Percentiles rank a stretch among this genome's conserved stretches.
phyloP scores from a whole-genome alignment of 2,113 vertebrate genomes.

The Lepidothrix coronata region DNA sequence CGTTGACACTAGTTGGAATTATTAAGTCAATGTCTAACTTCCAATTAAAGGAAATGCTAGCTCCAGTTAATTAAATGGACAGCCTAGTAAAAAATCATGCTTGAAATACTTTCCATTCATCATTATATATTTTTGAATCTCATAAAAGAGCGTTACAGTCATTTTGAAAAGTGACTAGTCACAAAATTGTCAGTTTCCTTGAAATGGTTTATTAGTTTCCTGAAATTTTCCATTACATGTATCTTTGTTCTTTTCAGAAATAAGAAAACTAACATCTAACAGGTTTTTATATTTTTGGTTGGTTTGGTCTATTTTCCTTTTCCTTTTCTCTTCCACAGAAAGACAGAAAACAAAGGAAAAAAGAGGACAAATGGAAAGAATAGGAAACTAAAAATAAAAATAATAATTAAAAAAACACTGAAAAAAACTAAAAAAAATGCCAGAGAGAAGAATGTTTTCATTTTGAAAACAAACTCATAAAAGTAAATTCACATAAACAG shows the following conservation, averaged over 20 bases:
- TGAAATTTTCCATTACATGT: neutral
- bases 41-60: conserved; percentile 66
- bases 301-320: neutral
- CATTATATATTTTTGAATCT: neutral
- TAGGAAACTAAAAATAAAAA: neutral
- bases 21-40: conserved; percentile 61
- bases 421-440: neutral
- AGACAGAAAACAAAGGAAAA: neutral
- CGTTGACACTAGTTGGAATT: conserved; percentile 34
- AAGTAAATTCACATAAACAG: neutral
- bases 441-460: neutral
- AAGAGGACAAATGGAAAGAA: neutral
- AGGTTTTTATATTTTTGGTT: neutral
- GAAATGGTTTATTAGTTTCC: neutral
- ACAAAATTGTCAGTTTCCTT: neutral
- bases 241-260: neutral
- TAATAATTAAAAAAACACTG: neutral
- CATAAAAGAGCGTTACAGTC: neutral
- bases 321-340: neutral
- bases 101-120: conserved; percentile 4
- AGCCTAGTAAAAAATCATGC: neutral
- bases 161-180: neutral
- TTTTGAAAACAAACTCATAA: neutral
- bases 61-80: conserved; percentile 68
- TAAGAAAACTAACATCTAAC: neutral